Conservation (phyloP, 2,888 invertebrate genomes). For the Empis stercorea region DNA sequence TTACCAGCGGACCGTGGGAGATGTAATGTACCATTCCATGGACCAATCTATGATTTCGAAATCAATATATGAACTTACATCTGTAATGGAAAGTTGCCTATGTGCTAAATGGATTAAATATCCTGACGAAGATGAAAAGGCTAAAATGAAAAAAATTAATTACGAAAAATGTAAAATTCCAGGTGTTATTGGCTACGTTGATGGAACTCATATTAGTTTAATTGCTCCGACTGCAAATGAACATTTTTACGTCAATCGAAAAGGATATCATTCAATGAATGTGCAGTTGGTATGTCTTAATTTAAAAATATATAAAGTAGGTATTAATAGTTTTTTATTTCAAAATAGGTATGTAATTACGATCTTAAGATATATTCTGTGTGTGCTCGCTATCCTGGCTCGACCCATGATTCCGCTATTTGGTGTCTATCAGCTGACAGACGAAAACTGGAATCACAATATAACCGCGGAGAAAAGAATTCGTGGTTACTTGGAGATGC, state of each 20-base stretch:
- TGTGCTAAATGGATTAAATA: too few species aligned
- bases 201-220: not conserved
- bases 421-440: not conserved
- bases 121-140: not conserved
- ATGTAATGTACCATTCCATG: too few species aligned
- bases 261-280: not conserved
- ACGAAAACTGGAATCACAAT: not conserved
- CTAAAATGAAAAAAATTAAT: not conserved
- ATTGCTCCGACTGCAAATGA: not conserved
- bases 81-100: too few species aligned
- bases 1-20: too few species aligned
- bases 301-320: too few species aligned
- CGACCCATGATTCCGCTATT: not conserved
- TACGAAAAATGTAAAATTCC: constrained; percentile 1
- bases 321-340: too few species aligned
- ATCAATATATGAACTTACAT: too few species aligned
- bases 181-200: not conserved
- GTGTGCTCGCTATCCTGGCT: not conserved
- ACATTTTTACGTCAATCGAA: not conserved
- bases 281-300: not conserved
- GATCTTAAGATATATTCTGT: not conserved
- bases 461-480: not conserved
- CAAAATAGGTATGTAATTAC: too few species aligned
- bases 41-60: too few species aligned
- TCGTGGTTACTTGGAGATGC: constrained; percentile 1